These are phyloP conservation scores for Ageneiosus marmoratus DNA, from an alignment of 2,113 vertebrate genomes.

Conservation along the genomic window DNA sequence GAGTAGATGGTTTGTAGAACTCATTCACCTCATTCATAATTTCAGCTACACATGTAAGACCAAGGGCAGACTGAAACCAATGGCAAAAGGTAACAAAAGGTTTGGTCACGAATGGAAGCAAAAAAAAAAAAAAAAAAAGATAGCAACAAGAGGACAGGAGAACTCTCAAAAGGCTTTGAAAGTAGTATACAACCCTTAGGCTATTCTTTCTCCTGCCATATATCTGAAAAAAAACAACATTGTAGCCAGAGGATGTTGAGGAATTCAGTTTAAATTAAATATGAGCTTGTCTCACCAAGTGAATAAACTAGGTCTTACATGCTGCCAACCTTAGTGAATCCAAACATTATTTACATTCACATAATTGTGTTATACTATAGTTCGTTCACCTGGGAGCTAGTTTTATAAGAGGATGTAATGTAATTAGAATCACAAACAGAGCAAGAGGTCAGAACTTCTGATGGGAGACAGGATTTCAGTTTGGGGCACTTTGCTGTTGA, in stretches of 20 bases:
- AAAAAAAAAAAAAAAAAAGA: constrained; percentile 38
- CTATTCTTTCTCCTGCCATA: constrained; percentile 53
- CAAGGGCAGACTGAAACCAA: constrained; percentile 58
- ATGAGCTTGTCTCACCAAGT: constrained; percentile 52
- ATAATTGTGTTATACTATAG: neutral
- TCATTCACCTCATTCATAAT: constrained; percentile 56
- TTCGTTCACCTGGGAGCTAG: neutral
- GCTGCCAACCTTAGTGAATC: constrained; percentile 10
- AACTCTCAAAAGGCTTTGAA: constrained; percentile 50
- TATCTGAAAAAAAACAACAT: constrained; percentile 44
- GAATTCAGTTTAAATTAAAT: constrained; percentile 55
- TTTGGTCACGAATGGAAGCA: constrained; percentile 33
- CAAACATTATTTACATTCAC: constrained; percentile 29
- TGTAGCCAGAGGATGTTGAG: constrained; percentile 38
- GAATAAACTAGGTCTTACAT: constrained; percentile 30
- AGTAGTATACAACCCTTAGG: constrained; percentile 53
- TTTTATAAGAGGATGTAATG: neutral
- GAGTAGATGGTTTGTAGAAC: constrained; percentile 27
- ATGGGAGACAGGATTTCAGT: neutral
- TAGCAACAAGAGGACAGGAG: constrained; percentile 45
- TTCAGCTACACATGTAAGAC: constrained; percentile 57
- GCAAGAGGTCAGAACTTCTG: neutral
- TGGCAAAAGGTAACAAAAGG: constrained; percentile 54
- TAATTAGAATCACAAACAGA: constrained; percentile 8
- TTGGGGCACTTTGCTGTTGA: neutral